A percentile compares a stretch with the other conserved stretches of the same genome.
Conservation (phyloP, 2,888 invertebrate species). For the Molorchus minor region DNA sequence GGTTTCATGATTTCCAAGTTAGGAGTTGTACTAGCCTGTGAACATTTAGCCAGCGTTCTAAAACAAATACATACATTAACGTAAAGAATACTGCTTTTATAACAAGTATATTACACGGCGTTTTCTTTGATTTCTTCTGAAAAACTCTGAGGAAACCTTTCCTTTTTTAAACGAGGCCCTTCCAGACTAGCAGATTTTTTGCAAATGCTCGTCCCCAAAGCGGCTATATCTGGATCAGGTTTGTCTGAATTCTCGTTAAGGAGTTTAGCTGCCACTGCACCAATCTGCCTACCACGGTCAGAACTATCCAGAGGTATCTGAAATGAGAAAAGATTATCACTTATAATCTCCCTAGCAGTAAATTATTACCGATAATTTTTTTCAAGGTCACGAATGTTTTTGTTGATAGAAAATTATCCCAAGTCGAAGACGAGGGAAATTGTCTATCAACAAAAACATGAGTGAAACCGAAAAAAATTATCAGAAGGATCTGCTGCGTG, state of each 20-base stretch:
- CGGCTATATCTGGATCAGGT: constrained; percentile 37
- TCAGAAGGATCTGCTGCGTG: too few species aligned
- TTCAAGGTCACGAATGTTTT: too few species aligned
- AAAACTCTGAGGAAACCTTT: constrained; percentile 22
- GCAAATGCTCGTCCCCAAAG: constrained; percentile 32
- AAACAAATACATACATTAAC: constrained; percentile 1
- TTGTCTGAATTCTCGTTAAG: constrained; percentile 11
- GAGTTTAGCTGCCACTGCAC: constrained; percentile 28
- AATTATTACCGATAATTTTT: too few species aligned
- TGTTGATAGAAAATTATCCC: too few species aligned
- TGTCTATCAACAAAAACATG: too few species aligned
- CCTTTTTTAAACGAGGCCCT: constrained; percentile 6
- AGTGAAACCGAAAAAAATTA: too few species aligned
- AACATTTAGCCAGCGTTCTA: constrained; percentile 30
- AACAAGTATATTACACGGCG: constrained; percentile 13
- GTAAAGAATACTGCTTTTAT: not conserved
- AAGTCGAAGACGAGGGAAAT: too few species aligned
- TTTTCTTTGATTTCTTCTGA: constrained; percentile 20
- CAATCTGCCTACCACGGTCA: constrained; percentile 23
- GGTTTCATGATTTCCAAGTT: constrained; percentile 27
- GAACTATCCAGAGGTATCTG: constrained; percentile 26
- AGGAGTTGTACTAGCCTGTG: constrained; percentile 15
- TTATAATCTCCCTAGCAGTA: too few species aligned
- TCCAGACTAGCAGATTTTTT: constrained; percentile 21
- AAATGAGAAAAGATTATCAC: constrained; percentile 14